Evolutionary conservation across 1,140 invertebrate genomes (phyloP).

Genomic region (Gryon sp.): DNA sequence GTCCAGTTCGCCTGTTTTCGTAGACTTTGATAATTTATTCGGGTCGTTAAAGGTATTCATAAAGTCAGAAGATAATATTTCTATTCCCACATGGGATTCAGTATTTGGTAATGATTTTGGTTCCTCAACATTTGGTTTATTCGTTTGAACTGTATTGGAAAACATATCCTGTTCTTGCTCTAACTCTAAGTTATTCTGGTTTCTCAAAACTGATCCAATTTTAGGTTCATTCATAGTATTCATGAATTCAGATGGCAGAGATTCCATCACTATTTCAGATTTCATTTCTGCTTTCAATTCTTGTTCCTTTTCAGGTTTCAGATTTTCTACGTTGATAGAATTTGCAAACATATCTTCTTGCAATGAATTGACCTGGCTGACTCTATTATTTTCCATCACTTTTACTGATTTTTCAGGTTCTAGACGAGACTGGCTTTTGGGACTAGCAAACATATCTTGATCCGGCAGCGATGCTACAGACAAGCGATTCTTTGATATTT

Average conservation of each 20-base stretch:
- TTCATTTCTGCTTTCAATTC: no score
- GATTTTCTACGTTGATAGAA: no score
- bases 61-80: constrained; percentile 23
- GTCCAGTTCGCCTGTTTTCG: background rate
- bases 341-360: background rate
- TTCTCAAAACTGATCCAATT: no score
- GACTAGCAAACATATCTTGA: constrained; percentile 4
- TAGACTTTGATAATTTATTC: background rate
- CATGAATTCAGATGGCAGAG: background rate
- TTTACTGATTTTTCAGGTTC: background rate
- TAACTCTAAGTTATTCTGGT: no score
- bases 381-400: background rate
- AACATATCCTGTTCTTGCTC: constrained; percentile 12
- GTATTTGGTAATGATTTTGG: no score
- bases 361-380: background rate
- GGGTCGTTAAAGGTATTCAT: constrained; percentile 25
- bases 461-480: background rate
- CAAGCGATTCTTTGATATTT: background rate
- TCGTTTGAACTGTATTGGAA: no score
- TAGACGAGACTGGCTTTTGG: background rate
- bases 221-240: constrained; percentile 21
- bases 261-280: background rate
- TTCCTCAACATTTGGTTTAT: no score
- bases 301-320: background rate
- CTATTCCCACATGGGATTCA: no score